A percentile compares a stretch with the other conserved stretches of the same genome.
phyloP scores from a whole-genome alignment of 2,113 vertebrate species.

The Sceloporus undulatus region DNA sequence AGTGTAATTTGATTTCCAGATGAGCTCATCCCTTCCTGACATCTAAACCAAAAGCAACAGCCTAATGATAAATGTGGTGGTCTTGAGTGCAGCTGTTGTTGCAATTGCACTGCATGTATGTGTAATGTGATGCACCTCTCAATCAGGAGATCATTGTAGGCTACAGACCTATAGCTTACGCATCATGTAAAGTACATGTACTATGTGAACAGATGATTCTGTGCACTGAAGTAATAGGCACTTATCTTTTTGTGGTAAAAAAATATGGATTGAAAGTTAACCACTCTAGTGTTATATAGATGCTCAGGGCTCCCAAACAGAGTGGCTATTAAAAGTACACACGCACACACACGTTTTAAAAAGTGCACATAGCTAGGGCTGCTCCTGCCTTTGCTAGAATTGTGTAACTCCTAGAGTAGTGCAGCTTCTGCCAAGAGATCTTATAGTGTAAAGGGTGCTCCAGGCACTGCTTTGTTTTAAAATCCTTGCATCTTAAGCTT shows the following conservation, averaged over 20 bases:
- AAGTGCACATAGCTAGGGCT: not conserved
- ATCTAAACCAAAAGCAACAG: slow-evolving; percentile 58
- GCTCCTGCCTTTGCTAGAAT: not conserved
- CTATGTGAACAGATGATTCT: not conserved
- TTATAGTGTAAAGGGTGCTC: not conserved
- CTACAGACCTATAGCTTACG: slow-evolving; percentile 40
- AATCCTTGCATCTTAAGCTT: too few relatives aligned
- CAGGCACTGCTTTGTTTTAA: too few relatives aligned
- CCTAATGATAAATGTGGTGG: slow-evolving; percentile 60
- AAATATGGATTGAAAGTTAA: not conserved
- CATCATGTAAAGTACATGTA: slow-evolving; percentile 4
- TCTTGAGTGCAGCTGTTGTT: slow-evolving; percentile 23
- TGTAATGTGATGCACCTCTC: slow-evolving; percentile 52
- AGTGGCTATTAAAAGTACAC: not conserved
- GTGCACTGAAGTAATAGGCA: not conserved
- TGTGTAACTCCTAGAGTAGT: not conserved
- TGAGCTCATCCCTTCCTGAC: slow-evolving; percentile 67
- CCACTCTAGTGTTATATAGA: not conserved
- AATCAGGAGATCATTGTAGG: slow-evolving; percentile 24
- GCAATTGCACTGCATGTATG: slow-evolving; percentile 20
- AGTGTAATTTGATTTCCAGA: slow-evolving; percentile 70
- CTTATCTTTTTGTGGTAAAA: not conserved
- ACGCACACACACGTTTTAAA: not conserved
- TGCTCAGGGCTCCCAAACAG: not conserved
- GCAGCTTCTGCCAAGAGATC: not conserved